Conservation (phyloP, 2,888 invertebrate species). For the Amorpha juglandis region DNA sequence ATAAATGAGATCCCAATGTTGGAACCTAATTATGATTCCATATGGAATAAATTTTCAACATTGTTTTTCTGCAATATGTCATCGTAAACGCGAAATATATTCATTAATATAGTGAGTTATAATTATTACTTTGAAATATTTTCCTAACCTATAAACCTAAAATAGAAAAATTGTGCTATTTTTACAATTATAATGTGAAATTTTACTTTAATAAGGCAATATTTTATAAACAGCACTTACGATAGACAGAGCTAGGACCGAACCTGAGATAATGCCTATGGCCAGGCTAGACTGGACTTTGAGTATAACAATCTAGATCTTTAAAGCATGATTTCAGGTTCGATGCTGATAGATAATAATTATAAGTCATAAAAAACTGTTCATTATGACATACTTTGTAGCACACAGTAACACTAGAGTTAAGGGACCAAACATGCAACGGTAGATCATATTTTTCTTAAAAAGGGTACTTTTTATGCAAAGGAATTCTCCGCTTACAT, state of each 20-base stretch:
- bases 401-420: background rate
- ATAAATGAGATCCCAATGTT: no score
- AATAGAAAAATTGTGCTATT: slow-evolving; percentile 63
- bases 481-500: no score
- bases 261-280: background rate
- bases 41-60: no score
- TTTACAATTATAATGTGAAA: slow-evolving; percentile 59
- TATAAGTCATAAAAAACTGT: background rate
- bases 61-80: no score
- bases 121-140: slow-evolving; percentile 3
- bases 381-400: background rate
- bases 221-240: slow-evolving; percentile 71
- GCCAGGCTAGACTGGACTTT: background rate
- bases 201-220: slow-evolving; percentile 72
- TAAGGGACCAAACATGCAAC: background rate
- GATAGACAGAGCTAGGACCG: slow-evolving; percentile 6
- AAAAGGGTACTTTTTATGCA: background rate
- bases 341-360: background rate
- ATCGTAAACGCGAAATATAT: no score
- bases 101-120: no score
- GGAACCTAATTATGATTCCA: no score
- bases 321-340: background rate
- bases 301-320: background rate
- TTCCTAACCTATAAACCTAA: slow-evolving; percentile 9
- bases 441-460: background rate